Evolutionary conservation across 2,888 invertebrate genomes (phyloP).

Genomic region (Temnothorax unifasciatus): DNA sequence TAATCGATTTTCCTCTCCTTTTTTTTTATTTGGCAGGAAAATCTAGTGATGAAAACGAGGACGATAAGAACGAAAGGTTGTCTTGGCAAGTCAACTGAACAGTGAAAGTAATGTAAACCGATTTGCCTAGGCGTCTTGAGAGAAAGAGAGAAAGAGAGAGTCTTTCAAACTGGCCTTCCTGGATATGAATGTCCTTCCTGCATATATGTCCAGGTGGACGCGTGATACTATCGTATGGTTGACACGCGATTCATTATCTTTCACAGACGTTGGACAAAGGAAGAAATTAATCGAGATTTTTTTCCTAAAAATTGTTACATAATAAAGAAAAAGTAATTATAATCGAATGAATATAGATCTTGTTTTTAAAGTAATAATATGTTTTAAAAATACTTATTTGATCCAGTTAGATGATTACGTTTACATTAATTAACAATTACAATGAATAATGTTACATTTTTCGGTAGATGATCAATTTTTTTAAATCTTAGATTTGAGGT

Average conservation of each 20-base stretch:
- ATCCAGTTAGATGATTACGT: background rate
- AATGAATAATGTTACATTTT: background rate
- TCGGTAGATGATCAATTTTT: background rate
- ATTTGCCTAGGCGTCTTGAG: conserved; percentile 58
- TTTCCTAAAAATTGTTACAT: conserved; percentile 50
- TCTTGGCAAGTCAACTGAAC: conserved; percentile 55
- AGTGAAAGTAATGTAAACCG: conserved; percentile 74
- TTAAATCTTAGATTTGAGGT: background rate
- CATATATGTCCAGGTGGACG: conserved; percentile 3
- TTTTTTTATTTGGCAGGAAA: conserved; percentile 13
- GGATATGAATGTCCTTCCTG: too few relatives aligned
- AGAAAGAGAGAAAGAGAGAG: conserved; percentile 24
- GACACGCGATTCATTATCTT: conserved; percentile 60
- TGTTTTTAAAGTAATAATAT: background rate
- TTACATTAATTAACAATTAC: background rate
- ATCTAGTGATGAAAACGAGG: conserved; percentile 13
- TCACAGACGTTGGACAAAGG: conserved; percentile 49
- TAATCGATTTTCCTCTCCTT: conserved; percentile 3
- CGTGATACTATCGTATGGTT: background rate
- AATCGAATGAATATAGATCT: background rate
- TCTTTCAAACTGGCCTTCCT: conserved; percentile 48
- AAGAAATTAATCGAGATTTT: conserved; percentile 67
- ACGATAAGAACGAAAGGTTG: conserved; percentile 26
- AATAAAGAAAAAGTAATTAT: conserved; percentile 23
- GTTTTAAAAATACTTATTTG: background rate